Base-by-base conservation (phyloP, 1,140 invertebrate genomes). In the Lanistes nyassanus region DNA sequence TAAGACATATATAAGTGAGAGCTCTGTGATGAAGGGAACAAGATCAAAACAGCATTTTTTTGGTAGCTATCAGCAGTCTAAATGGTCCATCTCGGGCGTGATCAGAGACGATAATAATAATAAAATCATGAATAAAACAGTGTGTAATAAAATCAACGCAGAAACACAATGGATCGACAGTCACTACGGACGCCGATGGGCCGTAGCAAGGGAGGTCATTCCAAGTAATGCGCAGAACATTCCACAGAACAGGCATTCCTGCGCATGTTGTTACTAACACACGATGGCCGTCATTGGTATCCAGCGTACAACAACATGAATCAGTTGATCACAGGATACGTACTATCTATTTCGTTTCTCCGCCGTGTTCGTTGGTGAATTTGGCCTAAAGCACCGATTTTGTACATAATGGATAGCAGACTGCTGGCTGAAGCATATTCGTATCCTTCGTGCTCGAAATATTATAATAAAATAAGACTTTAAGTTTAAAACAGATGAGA, bases 181-280 rank as follows among this genome's bases (percentile, higher is more conserved):
- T n/a, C n/a, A n/a, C n/a, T n/a, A n/a, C n/a, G n/a, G n/a, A n/a
- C n/a, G n/a, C n/a, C n/a, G n/a, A n/a, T n/a, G n/a, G n/a, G n/a
- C n/a, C n/a, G n/a, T n/a, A 9, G 36, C n/a, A 68, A 47, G 60
- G 55, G 58, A 71, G n/a, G 56, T 21, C 36, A 75, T 26, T 62
- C n/a, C 21, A 34, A 19, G 9, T 29, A 42, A 37, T 75, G 74
- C 67, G 66, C 69, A 72, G n/a, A 13, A 19, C 13, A 21, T 11
- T 67, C n/a, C 19, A 42, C 60, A 51, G 19, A 19, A 65, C 56
- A 47, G 64, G 64, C 81, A 81, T 80, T 77, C 76, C 75, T 80
- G 81, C 83, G 83, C 83, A 83, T 71, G 76, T 79, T 80, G 83
- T 84, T 78, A 83, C 80, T 82, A 74, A 81, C 83, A 84, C 83